These are phyloP conservation scores for Semicossyphus pulcher DNA, from an alignment of 2,113 vertebrate species.

Conservation along the genomic window DNA sequence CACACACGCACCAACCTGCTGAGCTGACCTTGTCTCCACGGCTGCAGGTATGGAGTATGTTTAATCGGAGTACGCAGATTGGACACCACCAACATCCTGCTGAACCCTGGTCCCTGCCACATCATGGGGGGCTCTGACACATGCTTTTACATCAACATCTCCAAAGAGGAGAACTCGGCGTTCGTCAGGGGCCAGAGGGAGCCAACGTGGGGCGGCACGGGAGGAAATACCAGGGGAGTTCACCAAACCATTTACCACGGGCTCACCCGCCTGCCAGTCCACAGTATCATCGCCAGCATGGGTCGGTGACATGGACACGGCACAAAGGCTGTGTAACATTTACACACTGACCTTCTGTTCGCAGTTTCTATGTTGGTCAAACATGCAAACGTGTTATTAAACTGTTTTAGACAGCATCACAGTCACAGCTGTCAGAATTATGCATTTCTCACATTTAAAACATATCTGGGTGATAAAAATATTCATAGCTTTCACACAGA, in stretches of 20 bases:
- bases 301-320: conserved; percentile 74
- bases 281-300: conserved; percentile 90
- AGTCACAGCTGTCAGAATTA: conserved; percentile 3
- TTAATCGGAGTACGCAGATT: conserved; percentile 85
- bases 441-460: conserved; percentile 22
- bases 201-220: conserved; percentile 70
- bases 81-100: conserved; percentile 86
- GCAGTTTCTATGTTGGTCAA: conserved; percentile 12
- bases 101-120: conserved; percentile 87
- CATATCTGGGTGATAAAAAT: conserved; percentile 9
- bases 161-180: conserved; percentile 89
- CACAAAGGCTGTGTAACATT: conserved; percentile 38
- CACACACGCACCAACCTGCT: neutral
- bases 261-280: conserved; percentile 87
- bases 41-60: conserved; percentile 86
- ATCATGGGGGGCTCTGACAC: conserved; percentile 87
- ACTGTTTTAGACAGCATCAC: neutral
- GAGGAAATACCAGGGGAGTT: conserved; percentile 74
- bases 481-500: conserved; percentile 10
- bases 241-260: conserved; percentile 86
- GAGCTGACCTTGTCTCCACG: conserved; percentile 8
- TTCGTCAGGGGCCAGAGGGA: conserved; percentile 85
- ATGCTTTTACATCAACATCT: conserved; percentile 90
- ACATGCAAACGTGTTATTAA: conserved; percentile 20
- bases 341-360: conserved; percentile 42